These are phyloP conservation scores for Echeneis naucrates DNA, from an alignment of 2,797 vertebrate genomes.

Conservation along the genomic window DNA sequence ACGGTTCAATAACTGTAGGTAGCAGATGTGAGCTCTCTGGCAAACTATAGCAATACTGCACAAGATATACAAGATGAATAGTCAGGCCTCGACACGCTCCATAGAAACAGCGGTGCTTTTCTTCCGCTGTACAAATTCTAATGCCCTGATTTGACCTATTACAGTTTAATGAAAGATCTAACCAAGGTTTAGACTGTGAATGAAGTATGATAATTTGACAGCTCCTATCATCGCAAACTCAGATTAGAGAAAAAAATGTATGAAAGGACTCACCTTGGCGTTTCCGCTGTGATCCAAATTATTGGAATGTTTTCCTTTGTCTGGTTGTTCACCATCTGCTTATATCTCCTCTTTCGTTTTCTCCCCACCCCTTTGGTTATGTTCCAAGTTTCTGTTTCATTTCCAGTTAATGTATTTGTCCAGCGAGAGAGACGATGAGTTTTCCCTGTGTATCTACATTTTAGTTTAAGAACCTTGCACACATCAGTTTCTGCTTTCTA, in stretches of 20 bases:
- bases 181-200: not conserved
- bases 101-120: no score
- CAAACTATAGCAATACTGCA: not conserved
- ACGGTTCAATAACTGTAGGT: not conserved
- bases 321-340: not conserved
- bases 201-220: not conserved
- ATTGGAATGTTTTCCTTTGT: not conserved
- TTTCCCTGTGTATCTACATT: no score
- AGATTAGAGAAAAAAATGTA: not conserved
- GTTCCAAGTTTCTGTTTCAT: slow-evolving; percentile 36
- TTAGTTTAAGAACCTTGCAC: no score
- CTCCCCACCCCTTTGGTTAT: not conserved
- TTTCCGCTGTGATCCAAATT: not conserved
- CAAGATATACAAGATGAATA: no score
- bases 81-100: no score
- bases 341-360: not conserved
- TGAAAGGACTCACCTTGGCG: slow-evolving; percentile 41
- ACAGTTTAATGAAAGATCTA: not conserved
- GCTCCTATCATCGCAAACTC: not conserved
- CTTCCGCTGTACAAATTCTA: no score
- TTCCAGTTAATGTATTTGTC: not conserved
- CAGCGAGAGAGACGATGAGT: no score
- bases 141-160: no score
- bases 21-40: not conserved
- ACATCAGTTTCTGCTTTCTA: no score